Percentiles rank a stretch among this genome's conserved stretches.
Conservation (phyloP, 2,888 invertebrate genomes). For the Eremobia ochroleuca region DNA sequence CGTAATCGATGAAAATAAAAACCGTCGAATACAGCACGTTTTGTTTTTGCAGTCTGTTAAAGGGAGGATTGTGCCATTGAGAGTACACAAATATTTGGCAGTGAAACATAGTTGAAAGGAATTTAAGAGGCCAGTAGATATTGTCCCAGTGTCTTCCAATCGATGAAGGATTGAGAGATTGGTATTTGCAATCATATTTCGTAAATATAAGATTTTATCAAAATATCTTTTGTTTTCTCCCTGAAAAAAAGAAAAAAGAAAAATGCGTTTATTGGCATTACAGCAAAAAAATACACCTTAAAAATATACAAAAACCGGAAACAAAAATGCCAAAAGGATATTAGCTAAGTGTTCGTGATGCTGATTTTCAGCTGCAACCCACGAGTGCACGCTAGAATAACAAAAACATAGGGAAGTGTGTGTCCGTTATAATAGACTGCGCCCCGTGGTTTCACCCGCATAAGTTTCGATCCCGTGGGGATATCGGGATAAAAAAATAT, state of each 20-base stretch:
- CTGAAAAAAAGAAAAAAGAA: not conserved
- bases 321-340: not conserved
- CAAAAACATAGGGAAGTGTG: too few relatives aligned
- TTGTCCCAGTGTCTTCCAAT: not conserved
- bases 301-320: not conserved
- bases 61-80: not conserved
- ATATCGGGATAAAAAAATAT: too few relatives aligned
- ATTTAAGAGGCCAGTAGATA: conserved; percentile 1
- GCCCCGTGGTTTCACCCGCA: too few relatives aligned
- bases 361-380: too few relatives aligned
- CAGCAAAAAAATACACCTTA: not conserved
- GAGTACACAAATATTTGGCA: conserved; percentile 18
- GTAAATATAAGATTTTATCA: not conserved
- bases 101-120: too few relatives aligned
- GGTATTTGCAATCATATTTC: not conserved
- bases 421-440: too few relatives aligned
- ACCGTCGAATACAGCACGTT: conserved; percentile 10
- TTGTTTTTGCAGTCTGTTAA: conserved; percentile 7
- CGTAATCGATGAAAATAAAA: conserved; percentile 56
- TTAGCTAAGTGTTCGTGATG: too few relatives aligned
- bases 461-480: too few relatives aligned
- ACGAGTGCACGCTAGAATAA: too few relatives aligned
- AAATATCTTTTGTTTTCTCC: not conserved
- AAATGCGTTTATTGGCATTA: not conserved
- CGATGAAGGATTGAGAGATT: not conserved